phyloP scores from a whole-genome alignment of 2,113 vertebrate species.

The Aix galericulata region DNA sequence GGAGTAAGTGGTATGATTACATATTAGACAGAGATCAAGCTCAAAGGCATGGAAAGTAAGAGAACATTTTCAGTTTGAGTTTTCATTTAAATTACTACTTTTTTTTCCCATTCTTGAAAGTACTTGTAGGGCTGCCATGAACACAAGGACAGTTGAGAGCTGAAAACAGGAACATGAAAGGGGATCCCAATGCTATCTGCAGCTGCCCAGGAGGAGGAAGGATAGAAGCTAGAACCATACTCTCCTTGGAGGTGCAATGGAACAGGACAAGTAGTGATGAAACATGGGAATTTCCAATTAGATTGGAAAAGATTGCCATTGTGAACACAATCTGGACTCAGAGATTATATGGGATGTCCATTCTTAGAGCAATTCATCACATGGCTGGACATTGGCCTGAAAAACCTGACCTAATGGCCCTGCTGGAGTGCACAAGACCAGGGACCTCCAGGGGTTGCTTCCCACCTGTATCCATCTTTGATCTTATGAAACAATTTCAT shows the following conservation, averaged over 20 bases:
- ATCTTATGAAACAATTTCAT: not conserved
- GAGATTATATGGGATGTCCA: not conserved
- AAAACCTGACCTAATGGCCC: not conserved
- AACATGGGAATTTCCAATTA: not conserved
- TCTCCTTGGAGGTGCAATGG: not conserved
- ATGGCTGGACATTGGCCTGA: not conserved
- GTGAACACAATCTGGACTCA: accelerated
- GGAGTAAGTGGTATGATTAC: accelerated
- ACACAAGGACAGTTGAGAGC: accelerated
- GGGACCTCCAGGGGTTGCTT: not conserved
- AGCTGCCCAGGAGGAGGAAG: not conserved
- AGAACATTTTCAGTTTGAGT: not conserved
- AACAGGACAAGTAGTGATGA: not conserved
- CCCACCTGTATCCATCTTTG: not conserved
- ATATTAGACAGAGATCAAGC: not conserved
- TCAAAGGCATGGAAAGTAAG: not conserved
- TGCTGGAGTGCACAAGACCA: not conserved
- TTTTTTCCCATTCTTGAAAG: not conserved
- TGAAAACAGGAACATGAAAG: not conserved
- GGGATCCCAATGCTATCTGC: not conserved
- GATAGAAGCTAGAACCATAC: not conserved
- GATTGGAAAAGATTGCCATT: not conserved
- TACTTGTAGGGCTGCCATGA: not conserved
- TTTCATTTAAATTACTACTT: not conserved
- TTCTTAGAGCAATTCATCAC: not conserved